A percentile compares a stretch with the other conserved stretches of the same genome.
Conservation (phyloP, 1,140 invertebrate species). For the Drosophila obscura region DNA sequence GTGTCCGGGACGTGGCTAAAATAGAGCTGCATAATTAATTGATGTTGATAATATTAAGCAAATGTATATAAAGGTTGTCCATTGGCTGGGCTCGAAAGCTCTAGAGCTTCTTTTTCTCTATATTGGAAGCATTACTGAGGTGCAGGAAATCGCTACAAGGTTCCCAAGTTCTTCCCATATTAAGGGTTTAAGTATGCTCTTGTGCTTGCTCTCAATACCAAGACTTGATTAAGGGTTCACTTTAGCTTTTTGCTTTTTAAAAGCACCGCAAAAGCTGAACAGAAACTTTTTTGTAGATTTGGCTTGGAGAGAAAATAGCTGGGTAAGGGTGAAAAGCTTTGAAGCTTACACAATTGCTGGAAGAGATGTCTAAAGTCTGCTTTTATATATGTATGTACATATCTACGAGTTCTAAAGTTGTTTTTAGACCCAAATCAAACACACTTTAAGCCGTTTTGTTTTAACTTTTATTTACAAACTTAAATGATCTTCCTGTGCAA, state of each 20-base stretch:
- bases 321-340: not conserved
- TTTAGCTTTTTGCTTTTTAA: too few relatives aligned
- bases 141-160: too few relatives aligned
- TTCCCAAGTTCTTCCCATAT: too few relatives aligned
- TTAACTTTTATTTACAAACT: slow-evolving; percentile 80
- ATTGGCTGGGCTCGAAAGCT: slow-evolving; percentile 6
- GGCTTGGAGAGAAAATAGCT: not conserved
- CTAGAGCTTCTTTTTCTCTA: not conserved
- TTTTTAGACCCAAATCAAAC: slow-evolving; percentile 16
- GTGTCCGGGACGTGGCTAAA: slow-evolving; percentile 45
- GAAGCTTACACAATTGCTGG: not conserved
- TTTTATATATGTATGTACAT: too few relatives aligned
- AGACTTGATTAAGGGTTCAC: too few relatives aligned
- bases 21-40: slow-evolving; percentile 65
- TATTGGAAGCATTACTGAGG: too few relatives aligned
- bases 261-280: too few relatives aligned
- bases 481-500: slow-evolving; percentile 59
- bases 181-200: not conserved
- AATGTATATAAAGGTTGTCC: slow-evolving; percentile 20
- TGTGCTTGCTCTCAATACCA: too few relatives aligned
- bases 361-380: too few relatives aligned
- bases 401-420: too few relatives aligned
- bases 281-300: slow-evolving; percentile 1
- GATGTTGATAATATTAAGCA: slow-evolving; percentile 39
- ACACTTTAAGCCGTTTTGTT: slow-evolving; percentile 53